Evolutionary conservation across 2,888 invertebrate genomes (phyloP), one percentile per base, ranked within the genome.

Genomic region (Tetanocera ferruginea): DNA sequence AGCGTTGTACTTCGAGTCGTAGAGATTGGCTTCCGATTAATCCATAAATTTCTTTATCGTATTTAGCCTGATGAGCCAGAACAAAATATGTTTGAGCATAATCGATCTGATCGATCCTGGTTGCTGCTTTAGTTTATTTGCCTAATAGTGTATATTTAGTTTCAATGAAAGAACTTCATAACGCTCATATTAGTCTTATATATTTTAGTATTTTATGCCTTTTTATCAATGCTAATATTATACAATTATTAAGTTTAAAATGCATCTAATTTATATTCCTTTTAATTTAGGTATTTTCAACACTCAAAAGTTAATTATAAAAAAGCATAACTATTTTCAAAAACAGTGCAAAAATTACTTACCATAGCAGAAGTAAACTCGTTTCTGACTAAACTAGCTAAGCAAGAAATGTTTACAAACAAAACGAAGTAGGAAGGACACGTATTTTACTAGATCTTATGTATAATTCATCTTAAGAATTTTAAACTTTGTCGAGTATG

Each of bases 231-330:
- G 5, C 17, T 52, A 17, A 31, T 34, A 34, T 31, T 34, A 17
- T 34, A 14, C 3, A 31, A n/a, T 64, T 17, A 17, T 31, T 64
- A 34, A 64, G 64, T 64, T 64, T 31, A 64, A 31, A 31, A 31
- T 51, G 11, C 25, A 57, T 49, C 43, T 49, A 71, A 78, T 79
- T 83, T 83, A 78, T 76, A 84, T 87, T 87, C 82, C 87, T 82
- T 87, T 84, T 85, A 84, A 87, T 87, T 83, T 87, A 87, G 87
- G 87, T 87, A 84, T 85, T 82, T 83, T 80, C 82, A 83, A 82
- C 83, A 79, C 71, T 78, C 76, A 80, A 81, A 82, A 81, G 73
- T 66, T 71, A 72, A 72, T 78, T 55, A 69, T 60, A 66, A 43
- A 62, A 69, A 66, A 23, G 5, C 25, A 60, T 11, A 55, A 52